A percentile compares a stretch with the other conserved stretches of the same genome.
Evolutionary conservation across 1,140 invertebrate genomes (phyloP).

Genomic region (Oryctes rhinoceros): DNA sequence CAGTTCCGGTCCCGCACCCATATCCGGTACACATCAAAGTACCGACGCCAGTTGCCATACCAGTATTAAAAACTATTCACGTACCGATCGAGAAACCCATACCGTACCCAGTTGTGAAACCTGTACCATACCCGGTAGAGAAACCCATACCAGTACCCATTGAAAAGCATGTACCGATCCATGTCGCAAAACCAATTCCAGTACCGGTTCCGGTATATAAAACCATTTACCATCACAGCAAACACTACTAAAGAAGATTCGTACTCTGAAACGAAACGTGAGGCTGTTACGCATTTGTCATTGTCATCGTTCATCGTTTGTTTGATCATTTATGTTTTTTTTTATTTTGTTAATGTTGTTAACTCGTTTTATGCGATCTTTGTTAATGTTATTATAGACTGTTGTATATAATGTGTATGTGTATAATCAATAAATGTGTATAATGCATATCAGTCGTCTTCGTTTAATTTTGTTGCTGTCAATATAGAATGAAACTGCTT

Average conservation of each 20-base stretch:
- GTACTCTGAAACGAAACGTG: not conserved
- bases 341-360: not conserved
- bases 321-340: not conserved
- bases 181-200: conserved; percentile 76
- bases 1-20: conserved; percentile 73
- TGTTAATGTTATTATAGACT: too few species aligned
- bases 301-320: conserved; percentile 11
- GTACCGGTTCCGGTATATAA: conserved; percentile 80
- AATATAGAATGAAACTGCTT: too few species aligned
- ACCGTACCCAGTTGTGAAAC: conserved; percentile 76
- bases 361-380: not conserved
- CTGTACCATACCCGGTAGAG: conserved; percentile 76
- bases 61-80: conserved; percentile 74
- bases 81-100: conserved; percentile 77
- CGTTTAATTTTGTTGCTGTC: too few species aligned
- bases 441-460: too few species aligned
- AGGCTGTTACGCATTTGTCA: conserved; percentile 11
- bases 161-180: conserved; percentile 77
- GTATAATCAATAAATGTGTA: not conserved
- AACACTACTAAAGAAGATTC: conserved; percentile 44
- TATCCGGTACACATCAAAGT: conserved; percentile 79
- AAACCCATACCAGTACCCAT: conserved; percentile 75
- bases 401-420: not conserved
- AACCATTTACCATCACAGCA: conserved; percentile 65
- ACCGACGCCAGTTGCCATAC: conserved; percentile 73